A percentile compares a stretch with the other conserved stretches of the same genome.
phyloP scores from a whole-genome alignment of 2,113 vertebrate species.

The Xiphias gladius region DNA sequence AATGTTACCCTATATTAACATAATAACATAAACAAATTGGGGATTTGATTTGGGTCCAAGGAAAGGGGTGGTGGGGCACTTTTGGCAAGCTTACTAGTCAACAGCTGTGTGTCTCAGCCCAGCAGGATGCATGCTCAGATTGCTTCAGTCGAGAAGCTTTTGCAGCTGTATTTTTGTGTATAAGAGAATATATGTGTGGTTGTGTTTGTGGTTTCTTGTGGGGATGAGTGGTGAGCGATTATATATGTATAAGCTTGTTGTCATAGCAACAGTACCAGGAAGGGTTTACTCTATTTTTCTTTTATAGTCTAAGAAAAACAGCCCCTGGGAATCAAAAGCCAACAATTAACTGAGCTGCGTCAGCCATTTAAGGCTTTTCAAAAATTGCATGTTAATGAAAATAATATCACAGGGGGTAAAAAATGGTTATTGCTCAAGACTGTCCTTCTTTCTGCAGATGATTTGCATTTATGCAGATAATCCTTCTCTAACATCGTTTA shows the following conservation, averaged over 20 bases:
- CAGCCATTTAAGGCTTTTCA: slow-evolving; percentile 58
- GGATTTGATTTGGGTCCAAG: slow-evolving; percentile 77
- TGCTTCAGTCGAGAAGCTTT: slow-evolving; percentile 38
- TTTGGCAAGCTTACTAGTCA: slow-evolving; percentile 72
- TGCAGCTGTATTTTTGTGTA: slow-evolving; percentile 44
- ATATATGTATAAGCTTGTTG: slow-evolving; percentile 67
- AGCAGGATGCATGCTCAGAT: slow-evolving; percentile 50
- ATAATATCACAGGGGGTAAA: slow-evolving; percentile 35
- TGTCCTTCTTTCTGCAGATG: neutral
- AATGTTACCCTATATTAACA: slow-evolving; percentile 84
- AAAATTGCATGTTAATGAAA: slow-evolving; percentile 60
- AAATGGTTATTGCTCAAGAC: slow-evolving; percentile 23
- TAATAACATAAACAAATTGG: slow-evolving; percentile 84
- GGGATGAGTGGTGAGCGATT: slow-evolving; percentile 44
- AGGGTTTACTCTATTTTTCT: slow-evolving; percentile 26
- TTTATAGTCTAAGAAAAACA: slow-evolving; percentile 48
- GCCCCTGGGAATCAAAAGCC: slow-evolving; percentile 52
- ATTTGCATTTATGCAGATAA: slow-evolving; percentile 56
- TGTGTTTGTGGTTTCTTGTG: slow-evolving; percentile 4
- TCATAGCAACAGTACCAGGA: slow-evolving; percentile 67
- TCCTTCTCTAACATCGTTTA: slow-evolving; percentile 28
- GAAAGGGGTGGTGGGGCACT: slow-evolving; percentile 63
- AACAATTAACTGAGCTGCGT: slow-evolving; percentile 58
- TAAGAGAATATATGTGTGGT: neutral
- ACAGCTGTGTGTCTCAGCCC: slow-evolving; percentile 68